Percentiles rank a stretch among this genome's conserved stretches.
Conservation (phyloP, 2,113 vertebrate species). For the Orientallactaga bullata region DNA sequence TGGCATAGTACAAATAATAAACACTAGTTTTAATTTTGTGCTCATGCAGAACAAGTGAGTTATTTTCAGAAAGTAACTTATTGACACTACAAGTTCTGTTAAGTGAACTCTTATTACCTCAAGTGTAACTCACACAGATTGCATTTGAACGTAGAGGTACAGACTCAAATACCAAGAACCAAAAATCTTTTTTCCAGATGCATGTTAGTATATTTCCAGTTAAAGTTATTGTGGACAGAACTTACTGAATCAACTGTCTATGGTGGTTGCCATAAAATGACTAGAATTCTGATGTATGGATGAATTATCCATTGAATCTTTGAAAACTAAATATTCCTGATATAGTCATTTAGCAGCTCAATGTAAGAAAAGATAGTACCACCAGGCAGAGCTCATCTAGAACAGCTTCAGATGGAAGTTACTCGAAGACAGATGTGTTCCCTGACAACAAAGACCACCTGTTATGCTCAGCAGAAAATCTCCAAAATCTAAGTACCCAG, state of each 20-base stretch:
- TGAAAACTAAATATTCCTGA: conserved; percentile 15
- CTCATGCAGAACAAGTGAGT: neutral
- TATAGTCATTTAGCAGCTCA: neutral
- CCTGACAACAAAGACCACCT: neutral
- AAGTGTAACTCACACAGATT: neutral
- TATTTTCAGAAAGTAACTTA: neutral
- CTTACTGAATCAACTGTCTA: neutral
- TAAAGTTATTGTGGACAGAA: neutral
- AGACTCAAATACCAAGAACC: neutral
- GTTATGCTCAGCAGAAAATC: neutral
- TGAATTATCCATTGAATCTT: neutral
- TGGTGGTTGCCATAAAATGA: neutral
- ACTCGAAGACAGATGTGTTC: neutral
- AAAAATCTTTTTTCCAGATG: neutral
- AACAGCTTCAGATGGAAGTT: neutral
- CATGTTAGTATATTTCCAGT: neutral
- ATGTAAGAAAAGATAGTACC: neutral
- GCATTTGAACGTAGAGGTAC: neutral
- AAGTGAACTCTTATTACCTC: neutral
- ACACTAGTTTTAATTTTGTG: conserved; percentile 19
- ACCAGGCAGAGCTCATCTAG: neutral
- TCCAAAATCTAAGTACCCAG: neutral
- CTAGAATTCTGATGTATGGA: neutral
- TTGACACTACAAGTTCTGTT: neutral
- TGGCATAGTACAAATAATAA: neutral